phyloP scores from a whole-genome alignment of 1,140 invertebrate genomes.

The Lordiphosa mommai region DNA sequence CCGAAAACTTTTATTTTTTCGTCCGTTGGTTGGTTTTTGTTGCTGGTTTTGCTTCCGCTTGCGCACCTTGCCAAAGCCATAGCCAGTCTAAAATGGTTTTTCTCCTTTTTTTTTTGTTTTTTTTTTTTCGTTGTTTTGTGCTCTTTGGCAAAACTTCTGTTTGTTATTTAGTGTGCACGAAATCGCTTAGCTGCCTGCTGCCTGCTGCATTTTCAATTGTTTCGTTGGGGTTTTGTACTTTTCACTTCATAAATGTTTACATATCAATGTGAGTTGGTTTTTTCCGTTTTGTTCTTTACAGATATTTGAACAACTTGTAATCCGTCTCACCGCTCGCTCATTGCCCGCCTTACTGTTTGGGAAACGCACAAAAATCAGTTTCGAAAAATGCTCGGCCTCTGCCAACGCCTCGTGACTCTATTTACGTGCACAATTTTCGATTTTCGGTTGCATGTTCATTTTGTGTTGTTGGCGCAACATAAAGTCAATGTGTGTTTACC shows the following conservation, averaged over 20 bases:
- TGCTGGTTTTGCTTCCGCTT: conserved; percentile 16
- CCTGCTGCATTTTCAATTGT: conserved; percentile 31
- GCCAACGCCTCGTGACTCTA: conserved; percentile 50
- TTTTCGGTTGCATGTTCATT: conserved; percentile 22
- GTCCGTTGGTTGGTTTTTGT: neutral
- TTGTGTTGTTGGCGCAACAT: conserved; percentile 42
- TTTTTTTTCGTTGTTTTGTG: conserved; percentile 7
- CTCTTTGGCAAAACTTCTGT: conserved; percentile 42
- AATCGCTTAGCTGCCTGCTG: conserved; percentile 53
- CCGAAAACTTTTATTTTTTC: neutral
- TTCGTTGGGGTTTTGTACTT: conserved; percentile 14
- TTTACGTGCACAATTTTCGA: conserved; percentile 68
- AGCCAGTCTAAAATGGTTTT: conserved; percentile 14
- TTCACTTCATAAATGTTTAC: conserved; percentile 53
- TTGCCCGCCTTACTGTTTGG: conserved; percentile 60
- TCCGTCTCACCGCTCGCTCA: conserved; percentile 32
- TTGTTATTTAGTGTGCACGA: conserved; percentile 55
- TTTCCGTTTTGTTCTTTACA: conserved; percentile 41
- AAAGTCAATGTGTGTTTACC: conserved; percentile 61
- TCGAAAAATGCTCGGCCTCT: conserved; percentile 17
- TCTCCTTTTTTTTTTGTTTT: neutral
- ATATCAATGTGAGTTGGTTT: conserved; percentile 26
- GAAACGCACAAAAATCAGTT: conserved; percentile 45
- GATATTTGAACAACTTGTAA: conserved; percentile 15
- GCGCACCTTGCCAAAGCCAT: conserved; percentile 29